Percentiles rank a stretch among this genome's conserved stretches.
Evolutionary conservation across 2,797 vertebrate genomes (phyloP).

Genomic region (Lycodopsis pacificus): DNA sequence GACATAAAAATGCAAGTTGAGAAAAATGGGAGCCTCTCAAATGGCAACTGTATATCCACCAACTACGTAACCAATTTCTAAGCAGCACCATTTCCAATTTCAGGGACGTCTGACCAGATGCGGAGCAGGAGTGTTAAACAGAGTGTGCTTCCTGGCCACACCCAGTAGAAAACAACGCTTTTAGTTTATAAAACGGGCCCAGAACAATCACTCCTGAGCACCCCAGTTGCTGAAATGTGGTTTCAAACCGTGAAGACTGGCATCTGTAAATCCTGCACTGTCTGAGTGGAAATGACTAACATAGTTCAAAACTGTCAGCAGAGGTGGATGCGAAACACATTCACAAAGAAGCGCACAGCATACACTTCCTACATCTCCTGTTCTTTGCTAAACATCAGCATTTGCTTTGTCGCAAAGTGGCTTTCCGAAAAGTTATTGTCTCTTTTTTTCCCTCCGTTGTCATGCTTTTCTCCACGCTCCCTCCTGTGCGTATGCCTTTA

Average conservation of each 20-base stretch:
- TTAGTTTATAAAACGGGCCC: constrained; percentile 58
- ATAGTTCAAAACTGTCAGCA: constrained; percentile 67
- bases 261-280: constrained; percentile 57
- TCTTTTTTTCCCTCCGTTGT: constrained; percentile 52
- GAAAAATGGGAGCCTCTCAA: constrained; percentile 21
- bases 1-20: constrained; percentile 21
- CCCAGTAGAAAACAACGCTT: constrained; percentile 52
- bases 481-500: constrained; percentile 54
- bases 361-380: constrained; percentile 49
- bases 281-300: constrained; percentile 63
- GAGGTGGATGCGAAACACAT: constrained; percentile 70
- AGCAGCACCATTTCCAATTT: constrained; percentile 62
- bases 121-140: constrained; percentile 53
- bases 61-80: constrained; percentile 35
- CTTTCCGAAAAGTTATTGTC: constrained; percentile 61
- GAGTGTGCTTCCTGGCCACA: constrained; percentile 42
- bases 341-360: constrained; percentile 63
- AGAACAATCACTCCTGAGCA: constrained; percentile 54
- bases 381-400: constrained; percentile 32
- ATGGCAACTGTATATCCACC: constrained; percentile 38
- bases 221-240: constrained; percentile 53
- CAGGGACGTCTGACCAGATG: constrained; percentile 48
- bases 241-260: constrained; percentile 45
- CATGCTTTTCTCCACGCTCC: constrained; percentile 43
- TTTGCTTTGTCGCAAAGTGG: constrained; percentile 45